Conservation (phyloP, 1,140 invertebrate species). For the Teleogryllus occipitalis region DNA sequence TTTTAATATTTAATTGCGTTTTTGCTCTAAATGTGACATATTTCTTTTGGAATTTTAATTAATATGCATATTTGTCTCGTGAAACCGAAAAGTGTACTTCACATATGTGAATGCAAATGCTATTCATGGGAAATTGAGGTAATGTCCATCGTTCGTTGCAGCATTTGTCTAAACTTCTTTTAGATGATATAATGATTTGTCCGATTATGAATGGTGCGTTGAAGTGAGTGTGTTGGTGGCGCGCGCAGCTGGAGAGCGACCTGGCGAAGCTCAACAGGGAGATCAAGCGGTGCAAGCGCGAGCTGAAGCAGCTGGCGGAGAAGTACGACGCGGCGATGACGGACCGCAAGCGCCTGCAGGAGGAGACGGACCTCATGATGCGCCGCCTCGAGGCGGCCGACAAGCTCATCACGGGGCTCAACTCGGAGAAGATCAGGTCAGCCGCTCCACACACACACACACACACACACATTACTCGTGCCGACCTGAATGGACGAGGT, state of each 20-base stretch:
- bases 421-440: slow-evolving; percentile 63
- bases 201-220: background rate
- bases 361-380: slow-evolving; percentile 76
- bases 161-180: background rate
- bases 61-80: too few relatives aligned
- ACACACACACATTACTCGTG: background rate
- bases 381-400: slow-evolving; percentile 70
- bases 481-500: too few relatives aligned
- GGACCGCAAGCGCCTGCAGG: slow-evolving; percentile 64
- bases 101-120: too few relatives aligned
- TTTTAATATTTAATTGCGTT: too few relatives aligned
- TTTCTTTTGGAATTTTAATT: too few relatives aligned
- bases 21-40: too few relatives aligned
- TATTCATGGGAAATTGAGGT: too few relatives aligned
- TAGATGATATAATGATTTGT: background rate
- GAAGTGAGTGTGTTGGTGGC: too few relatives aligned
- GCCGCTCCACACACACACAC: background rate
- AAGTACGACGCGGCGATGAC: slow-evolving; percentile 68
- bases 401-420: slow-evolving; percentile 72
- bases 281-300: slow-evolving; percentile 59
- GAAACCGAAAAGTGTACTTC: too few relatives aligned
- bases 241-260: slow-evolving; percentile 45
- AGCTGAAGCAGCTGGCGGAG: slow-evolving; percentile 56
- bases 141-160: too few relatives aligned
- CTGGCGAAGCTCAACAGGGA: slow-evolving; percentile 70